phyloP scores from a whole-genome alignment of 2,888 invertebrate genomes.

The Formica aserva region DNA sequence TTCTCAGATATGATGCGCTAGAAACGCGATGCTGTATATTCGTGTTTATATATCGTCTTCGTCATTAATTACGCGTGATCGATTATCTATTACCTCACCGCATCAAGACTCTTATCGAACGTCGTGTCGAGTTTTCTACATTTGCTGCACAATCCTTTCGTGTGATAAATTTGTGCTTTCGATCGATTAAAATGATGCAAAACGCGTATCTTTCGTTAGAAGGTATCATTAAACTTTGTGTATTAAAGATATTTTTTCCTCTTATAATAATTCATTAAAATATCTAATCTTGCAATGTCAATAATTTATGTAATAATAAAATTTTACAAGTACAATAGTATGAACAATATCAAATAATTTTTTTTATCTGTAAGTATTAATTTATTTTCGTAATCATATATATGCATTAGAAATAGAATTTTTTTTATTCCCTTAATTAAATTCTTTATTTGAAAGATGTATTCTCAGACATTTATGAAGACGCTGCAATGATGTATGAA shows the following conservation, averaged over 20 bases:
- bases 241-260: background rate
- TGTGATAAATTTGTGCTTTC: background rate
- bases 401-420: background rate
- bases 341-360: background rate
- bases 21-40: background rate
- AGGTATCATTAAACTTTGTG: background rate
- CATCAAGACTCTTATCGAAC: constrained; percentile 58
- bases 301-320: background rate
- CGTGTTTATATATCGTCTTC: constrained; percentile 26
- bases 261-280: background rate
- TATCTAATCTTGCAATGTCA: background rate
- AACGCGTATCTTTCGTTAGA: background rate
- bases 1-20: constrained; percentile 43
- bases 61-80: constrained; percentile 67
- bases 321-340: background rate
- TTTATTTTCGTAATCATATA: background rate
- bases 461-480: background rate
- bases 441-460: background rate
- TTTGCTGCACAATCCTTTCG: background rate
- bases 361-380: background rate
- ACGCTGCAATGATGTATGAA: constrained; percentile 13
- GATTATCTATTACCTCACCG: constrained; percentile 66
- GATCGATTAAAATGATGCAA: background rate
- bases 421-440: constrained; percentile 18
- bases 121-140: background rate